Percentiles rank a stretch among this genome's conserved stretches.
These are phyloP conservation scores for Chiloscyllium plagiosum DNA, from an alignment of 2,113 vertebrate species.

Conservation along the genomic window DNA sequence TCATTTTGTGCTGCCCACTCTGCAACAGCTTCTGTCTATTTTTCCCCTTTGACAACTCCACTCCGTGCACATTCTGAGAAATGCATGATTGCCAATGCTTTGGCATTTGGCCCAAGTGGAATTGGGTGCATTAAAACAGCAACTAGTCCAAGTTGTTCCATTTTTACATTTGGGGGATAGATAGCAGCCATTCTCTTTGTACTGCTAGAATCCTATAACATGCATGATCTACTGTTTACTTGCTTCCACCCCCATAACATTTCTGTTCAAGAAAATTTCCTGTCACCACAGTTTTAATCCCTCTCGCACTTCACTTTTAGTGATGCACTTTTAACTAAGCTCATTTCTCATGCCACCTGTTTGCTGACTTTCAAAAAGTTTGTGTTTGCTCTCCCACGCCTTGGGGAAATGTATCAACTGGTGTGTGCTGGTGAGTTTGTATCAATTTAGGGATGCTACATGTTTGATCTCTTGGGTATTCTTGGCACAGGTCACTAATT, in stretches of 20 bases:
- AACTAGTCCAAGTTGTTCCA: not conserved
- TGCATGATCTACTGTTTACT: not conserved
- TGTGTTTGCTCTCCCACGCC: not conserved
- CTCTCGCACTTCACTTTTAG: not conserved
- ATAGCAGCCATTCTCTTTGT: not conserved
- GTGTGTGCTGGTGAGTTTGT: not conserved
- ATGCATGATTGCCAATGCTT: not conserved
- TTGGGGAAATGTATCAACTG: not conserved
- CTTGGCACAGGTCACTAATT: not conserved
- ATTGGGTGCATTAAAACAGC: not conserved
- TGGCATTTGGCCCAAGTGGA: not conserved
- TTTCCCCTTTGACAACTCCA: not conserved
- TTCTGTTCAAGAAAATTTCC: not conserved
- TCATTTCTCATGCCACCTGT: not conserved
- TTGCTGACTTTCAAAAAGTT: not conserved
- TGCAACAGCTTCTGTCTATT: not conserved
- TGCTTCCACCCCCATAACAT: not conserved
- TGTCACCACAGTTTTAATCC: not conserved
- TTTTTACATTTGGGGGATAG: not conserved
- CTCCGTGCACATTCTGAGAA: not conserved
- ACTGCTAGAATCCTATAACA: not conserved
- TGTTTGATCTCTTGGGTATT: not conserved
- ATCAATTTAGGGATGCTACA: not conserved
- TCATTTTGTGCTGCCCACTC: not conserved
- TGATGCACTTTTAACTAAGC: not conserved